Base-by-base conservation (phyloP, 2,113 vertebrate species). In the Gavialis gangeticus region DNA sequence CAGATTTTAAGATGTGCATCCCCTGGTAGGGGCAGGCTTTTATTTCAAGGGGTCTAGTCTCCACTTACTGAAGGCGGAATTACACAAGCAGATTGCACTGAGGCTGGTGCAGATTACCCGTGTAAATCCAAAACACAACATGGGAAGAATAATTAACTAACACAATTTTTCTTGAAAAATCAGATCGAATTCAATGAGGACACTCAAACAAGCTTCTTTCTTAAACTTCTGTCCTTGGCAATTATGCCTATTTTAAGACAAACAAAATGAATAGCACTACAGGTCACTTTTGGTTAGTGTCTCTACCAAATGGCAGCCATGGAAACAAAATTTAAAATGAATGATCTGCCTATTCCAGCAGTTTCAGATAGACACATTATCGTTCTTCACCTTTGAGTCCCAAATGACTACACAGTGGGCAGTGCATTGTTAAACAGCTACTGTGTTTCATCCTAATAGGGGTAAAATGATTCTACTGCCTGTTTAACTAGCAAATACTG, bases 101-200 rank as follows among this genome's bases (percentile, higher is more conserved):
- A 78, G 27, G n/a, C 1, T 5, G 81, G 62, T 28, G 28, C 5
- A 22, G 24, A 55, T 77, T 84, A 85, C 22, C 63, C 91, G n/a
- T 62, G 91, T 18, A 93, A 85, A 95, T 77, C 28, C 12, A 55
- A 73, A 59, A 34, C 2, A 93, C 55, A 87, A 4, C 10, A 18
- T 2, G 2, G 24, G 19, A 10, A 66, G 56, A 91, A 37, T 3
- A 77, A 75, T 56, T 75, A 46, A 77, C 57, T 87, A 18, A 69
- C 10, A 3, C 60, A 12, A 82, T 12, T 22, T 10, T 34, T 11
- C 19, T 88, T 82, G 28, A 82, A 75, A 78, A 71, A 34, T 30
- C n/a, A 30, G 55, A 30, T 37, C 30, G 60, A 30, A 34, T 60
- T 30, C 76, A 59, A 13, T 79, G 22, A 15, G 24, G n/a, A 79